Evolutionary conservation across 2,113 vertebrate genomes (phyloP), one percentile per base, ranked within the genome.

Genomic region (Urocynchramus pylzowi): DNA sequence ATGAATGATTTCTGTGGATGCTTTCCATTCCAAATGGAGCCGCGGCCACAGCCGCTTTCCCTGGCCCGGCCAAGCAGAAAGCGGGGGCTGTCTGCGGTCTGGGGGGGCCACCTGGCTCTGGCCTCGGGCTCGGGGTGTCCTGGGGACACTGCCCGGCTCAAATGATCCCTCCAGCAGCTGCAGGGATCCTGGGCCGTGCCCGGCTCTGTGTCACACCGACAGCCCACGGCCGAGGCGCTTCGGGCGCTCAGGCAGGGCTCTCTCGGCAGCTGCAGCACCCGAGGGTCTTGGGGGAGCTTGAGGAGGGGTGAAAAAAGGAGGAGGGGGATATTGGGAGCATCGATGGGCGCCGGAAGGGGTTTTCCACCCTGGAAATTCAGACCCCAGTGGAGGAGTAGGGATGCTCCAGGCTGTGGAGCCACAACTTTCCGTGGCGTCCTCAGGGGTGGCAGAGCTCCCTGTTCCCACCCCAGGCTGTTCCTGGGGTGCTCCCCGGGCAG

Each of bases 221-320:
- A 87, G 11, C 91, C n/a, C 3, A 0, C 1, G 12, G 63, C 33
- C 4, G 1, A 33, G 26, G 37, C 14, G 0, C n/a, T 67, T 1
- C 0, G 5, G 52, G 74, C 68, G 84, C 50, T 86, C 65, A 9
- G 42, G n/a, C 26, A 41, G 59, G 27, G 44, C 47, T 91, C 67
- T 39, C 16, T 22, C 0, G 0, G 56, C 39, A 47, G 7, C 74
- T 41, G 52, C 89, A 74, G 52, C 81, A 42, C 45, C 27, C 0
- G 6, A 14, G 47, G 68, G 6, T 69, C 12, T 33, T 9, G 16
- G 37, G 17, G 73, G 33, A 57, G 49, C 54, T 8, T 9, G 42
- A 15, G 44, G 44, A 73, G 61, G 0, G 20, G 30, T 7, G 26
- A 31, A 39, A 56, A 15, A 9, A 41, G 8, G 13, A 42, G 44